Conservation (phyloP, 1,140 invertebrate species). For the Bemisia tabaci region DNA sequence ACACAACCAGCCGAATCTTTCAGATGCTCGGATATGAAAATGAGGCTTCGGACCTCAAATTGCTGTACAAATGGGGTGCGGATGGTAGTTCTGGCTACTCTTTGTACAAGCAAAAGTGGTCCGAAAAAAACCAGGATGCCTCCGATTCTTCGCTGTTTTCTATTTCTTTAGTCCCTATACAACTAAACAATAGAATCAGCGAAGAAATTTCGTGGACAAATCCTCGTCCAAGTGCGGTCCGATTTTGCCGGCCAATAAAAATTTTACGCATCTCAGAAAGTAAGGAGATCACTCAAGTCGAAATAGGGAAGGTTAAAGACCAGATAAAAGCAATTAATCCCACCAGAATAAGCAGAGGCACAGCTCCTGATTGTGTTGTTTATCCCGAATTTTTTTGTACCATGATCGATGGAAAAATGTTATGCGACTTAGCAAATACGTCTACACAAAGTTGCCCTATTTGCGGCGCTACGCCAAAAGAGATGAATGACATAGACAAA, state of each 20-base stretch:
- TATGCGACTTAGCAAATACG: conserved; percentile 28
- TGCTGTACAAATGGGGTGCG: conserved; percentile 25
- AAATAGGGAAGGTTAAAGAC: conserved; percentile 19
- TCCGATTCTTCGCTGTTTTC: conserved; percentile 23
- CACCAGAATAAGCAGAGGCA: conserved; percentile 16
- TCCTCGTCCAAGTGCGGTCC: conserved; percentile 25
- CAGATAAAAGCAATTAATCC: conserved; percentile 22
- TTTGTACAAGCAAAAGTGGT: conserved; percentile 26
- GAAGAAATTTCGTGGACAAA: conserved; percentile 26
- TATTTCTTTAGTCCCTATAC: conserved; percentile 25
- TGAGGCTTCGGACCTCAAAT: conserved; percentile 1
- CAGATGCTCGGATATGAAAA: background rate
- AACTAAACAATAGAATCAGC: conserved; percentile 14
- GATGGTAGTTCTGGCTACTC: conserved; percentile 24
- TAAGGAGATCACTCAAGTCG: background rate
- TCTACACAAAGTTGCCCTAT: conserved; percentile 30
- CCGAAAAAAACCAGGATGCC: conserved; percentile 7
- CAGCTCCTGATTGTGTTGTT: conserved; percentile 14
- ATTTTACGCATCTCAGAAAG: conserved; percentile 25
- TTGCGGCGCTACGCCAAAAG: conserved; percentile 28
- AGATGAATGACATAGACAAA: conserved; percentile 28
- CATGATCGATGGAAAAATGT: conserved; percentile 34
- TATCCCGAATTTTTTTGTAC: conserved; percentile 21
- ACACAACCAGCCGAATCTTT: conserved; percentile 2
- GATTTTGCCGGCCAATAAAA: conserved; percentile 27